Conservation (phyloP, 2,113 vertebrate species). For the Cettia cetti region DNA sequence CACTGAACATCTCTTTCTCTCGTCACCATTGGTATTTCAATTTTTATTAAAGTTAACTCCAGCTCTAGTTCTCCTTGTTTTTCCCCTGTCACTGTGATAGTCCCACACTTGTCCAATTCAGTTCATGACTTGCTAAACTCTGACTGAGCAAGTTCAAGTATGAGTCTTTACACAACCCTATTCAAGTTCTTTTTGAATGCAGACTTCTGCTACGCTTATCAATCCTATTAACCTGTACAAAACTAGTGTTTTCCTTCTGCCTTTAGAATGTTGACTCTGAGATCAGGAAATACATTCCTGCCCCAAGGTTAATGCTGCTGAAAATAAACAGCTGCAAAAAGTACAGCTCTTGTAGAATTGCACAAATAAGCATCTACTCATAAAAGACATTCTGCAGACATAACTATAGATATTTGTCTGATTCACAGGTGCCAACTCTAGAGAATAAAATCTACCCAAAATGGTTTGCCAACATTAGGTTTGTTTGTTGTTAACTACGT, state of each 20-base stretch:
- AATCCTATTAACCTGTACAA: neutral
- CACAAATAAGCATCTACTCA: neutral
- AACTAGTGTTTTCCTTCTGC: neutral
- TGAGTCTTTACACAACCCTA: neutral
- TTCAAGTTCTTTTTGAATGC: neutral
- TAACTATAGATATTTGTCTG: neutral
- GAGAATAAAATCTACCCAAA: no score
- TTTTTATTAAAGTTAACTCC: neutral
- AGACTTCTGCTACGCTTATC: neutral
- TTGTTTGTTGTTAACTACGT: no score
- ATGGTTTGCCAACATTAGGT: no score
- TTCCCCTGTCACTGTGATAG: neutral
- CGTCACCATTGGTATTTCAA: neutral
- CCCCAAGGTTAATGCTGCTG: neutral
- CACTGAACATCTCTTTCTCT: neutral
- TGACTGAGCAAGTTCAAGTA: neutral
- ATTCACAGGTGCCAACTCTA: neutral
- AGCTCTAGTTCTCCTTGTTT: neutral
- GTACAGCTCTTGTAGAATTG: neutral
- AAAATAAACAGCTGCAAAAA: neutral
- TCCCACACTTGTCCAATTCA: neutral
- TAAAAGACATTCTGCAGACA: neutral
- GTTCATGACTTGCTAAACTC: neutral
- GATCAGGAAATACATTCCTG: neutral
- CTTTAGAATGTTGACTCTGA: neutral